These are phyloP conservation scores for Ctenomys sociabilis DNA, from an alignment of 2,113 vertebrate genomes.

Conservation along the genomic window DNA sequence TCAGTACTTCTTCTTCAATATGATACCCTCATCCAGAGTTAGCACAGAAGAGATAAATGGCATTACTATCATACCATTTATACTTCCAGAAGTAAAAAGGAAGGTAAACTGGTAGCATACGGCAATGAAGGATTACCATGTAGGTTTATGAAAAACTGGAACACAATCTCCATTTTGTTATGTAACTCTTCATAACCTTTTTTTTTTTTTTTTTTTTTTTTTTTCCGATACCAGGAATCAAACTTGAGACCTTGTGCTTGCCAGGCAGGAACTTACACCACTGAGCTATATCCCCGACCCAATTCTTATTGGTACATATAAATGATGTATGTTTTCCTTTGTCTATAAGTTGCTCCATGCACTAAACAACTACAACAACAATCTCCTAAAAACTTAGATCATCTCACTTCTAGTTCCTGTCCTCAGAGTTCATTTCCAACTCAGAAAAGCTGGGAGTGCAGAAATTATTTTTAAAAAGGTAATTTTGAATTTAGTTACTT, in stretches of 20 bases:
- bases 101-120: not conserved
- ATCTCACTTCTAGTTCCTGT: not conserved
- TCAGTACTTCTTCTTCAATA: not conserved
- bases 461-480: slow-evolving; percentile 57
- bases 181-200: not conserved
- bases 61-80: not conserved
- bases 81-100: not conserved
- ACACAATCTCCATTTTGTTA: not conserved
- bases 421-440: not conserved
- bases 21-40: not conserved
- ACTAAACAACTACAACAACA: not conserved
- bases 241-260: too few relatives aligned
- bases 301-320: not conserved
- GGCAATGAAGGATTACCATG: not conserved
- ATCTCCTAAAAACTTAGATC: not conserved
- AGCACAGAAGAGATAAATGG: not conserved
- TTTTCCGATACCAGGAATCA: too few relatives aligned
- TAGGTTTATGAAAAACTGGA: not conserved
- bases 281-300: too few relatives aligned
- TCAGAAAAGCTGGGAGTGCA: not conserved
- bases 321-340: slow-evolving; percentile 4
- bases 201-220: not conserved
- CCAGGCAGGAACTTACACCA: too few relatives aligned
- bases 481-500: slow-evolving; percentile 15
- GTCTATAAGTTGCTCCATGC: not conserved